Percentiles rank a stretch among this genome's conserved stretches.
These are phyloP conservation scores for Conopomorpha cramerella DNA, from an alignment of 1,140 invertebrate genomes.

Conservation along the genomic window DNA sequence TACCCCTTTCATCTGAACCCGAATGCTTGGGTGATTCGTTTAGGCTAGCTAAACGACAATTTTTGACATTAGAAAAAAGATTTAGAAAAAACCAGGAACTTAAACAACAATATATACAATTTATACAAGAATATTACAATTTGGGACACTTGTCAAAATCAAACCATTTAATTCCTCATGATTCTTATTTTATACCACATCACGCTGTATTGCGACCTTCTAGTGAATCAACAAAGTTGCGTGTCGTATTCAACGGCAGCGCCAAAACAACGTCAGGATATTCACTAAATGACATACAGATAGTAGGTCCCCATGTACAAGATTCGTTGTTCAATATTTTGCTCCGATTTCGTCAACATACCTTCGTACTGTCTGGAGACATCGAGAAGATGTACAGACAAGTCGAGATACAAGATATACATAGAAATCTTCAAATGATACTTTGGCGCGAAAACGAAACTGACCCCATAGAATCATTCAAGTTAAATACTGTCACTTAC, in stretches of 20 bases:
- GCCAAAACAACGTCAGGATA: slow-evolving; percentile 8
- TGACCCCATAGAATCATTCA: slow-evolving; percentile 6
- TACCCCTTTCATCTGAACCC: not conserved
- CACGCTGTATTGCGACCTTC: not conserved
- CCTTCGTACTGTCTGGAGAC: slow-evolving; percentile 18
- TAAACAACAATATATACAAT: slow-evolving; percentile 1
- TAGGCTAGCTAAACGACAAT: not conserved
- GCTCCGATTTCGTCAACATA: slow-evolving; percentile 19
- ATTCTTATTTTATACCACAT: no score
- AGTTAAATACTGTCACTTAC: slow-evolving; percentile 7
- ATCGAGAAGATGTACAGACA: slow-evolving; percentile 13
- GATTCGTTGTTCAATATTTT: slow-evolving; percentile 20
- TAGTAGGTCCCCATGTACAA: slow-evolving; percentile 8
- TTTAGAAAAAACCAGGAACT: slow-evolving; percentile 1
- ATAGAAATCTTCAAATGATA: slow-evolving; percentile 16
- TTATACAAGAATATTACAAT: slow-evolving; percentile 1
- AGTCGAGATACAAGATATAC: not conserved
- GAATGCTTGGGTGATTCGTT: slow-evolving; percentile 1
- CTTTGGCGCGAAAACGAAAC: slow-evolving; percentile 14
- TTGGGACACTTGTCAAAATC: slow-evolving; percentile 3
- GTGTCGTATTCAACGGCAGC: slow-evolving; percentile 14
- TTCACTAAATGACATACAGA: slow-evolving; percentile 12
- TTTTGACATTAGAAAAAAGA: not conserved
- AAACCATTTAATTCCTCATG: slow-evolving; percentile 4
- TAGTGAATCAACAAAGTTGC: slow-evolving; percentile 6